Conservation (phyloP, 1,140 invertebrate species). For the Pectinophora gossypiella region DNA sequence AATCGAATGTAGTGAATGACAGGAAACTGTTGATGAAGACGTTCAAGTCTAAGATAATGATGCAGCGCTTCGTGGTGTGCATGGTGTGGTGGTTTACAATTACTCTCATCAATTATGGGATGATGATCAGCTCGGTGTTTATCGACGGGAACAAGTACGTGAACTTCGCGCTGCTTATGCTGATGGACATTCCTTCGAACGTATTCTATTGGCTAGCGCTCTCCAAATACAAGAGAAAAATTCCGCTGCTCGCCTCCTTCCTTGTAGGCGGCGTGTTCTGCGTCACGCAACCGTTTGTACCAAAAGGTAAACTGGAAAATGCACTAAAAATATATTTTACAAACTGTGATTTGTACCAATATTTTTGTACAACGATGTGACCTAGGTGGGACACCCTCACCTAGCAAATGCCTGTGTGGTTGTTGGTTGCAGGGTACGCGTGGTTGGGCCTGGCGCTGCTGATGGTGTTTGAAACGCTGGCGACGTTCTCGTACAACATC, state of each 20-base stretch:
- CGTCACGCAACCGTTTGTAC: constrained; percentile 51
- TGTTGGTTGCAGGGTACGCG: constrained; percentile 35
- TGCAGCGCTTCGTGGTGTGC: constrained; percentile 75
- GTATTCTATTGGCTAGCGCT: constrained; percentile 73
- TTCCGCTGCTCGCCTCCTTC: constrained; percentile 48
- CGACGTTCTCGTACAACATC: constrained; percentile 78
- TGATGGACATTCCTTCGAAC: constrained; percentile 85
- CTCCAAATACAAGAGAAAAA: constrained; percentile 46
- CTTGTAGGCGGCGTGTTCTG: constrained; percentile 55
- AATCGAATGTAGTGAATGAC: constrained; percentile 26
- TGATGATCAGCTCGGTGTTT: constrained; percentile 87
- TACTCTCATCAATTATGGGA: constrained; percentile 87
- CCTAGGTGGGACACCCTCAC: too few relatives aligned
- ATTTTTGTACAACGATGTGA: too few relatives aligned
- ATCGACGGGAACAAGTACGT: constrained; percentile 82
- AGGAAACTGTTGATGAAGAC: constrained; percentile 48
- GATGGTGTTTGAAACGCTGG: constrained; percentile 80
- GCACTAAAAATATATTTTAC: too few relatives aligned
- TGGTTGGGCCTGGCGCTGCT: constrained; percentile 65
- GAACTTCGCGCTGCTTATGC: constrained; percentile 81
- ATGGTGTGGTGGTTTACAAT: constrained; percentile 85
- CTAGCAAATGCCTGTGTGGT: too few relatives aligned
- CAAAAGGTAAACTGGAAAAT: too few relatives aligned
- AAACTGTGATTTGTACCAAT: too few relatives aligned
- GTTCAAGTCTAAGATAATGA: constrained; percentile 54